A percentile compares a stretch with the other conserved stretches of the same genome.
These are phyloP conservation scores for Campaea margaritaria DNA, from an alignment of 2,888 invertebrate genomes.

Conservation along the genomic window DNA sequence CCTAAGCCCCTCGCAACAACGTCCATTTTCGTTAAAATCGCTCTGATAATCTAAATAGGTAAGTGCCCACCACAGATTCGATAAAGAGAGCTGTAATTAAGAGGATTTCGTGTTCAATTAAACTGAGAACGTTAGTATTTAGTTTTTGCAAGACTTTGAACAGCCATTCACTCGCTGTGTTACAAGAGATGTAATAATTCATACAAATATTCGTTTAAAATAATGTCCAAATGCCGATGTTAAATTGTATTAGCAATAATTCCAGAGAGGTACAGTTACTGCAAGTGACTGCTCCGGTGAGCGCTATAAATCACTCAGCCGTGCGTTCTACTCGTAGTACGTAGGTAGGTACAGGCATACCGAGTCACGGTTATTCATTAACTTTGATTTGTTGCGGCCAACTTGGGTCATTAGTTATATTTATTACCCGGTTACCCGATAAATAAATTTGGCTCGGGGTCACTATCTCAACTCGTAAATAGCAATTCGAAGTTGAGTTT, in stretches of 20 bases:
- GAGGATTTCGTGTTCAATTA: not conserved
- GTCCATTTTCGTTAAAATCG: not conserved
- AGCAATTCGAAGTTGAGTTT: constrained; percentile 1
- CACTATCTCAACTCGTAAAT: constrained; percentile 27
- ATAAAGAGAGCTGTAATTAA: not conserved
- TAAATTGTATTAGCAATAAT: not conserved
- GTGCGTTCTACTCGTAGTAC: not conserved
- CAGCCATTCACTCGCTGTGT: too few relatives aligned
- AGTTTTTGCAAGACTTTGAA: too few relatives aligned
- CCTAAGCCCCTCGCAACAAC: not conserved
- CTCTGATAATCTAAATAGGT: not conserved
- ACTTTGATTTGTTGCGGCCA: constrained; percentile 40
- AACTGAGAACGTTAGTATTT: too few relatives aligned
- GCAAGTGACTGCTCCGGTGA: constrained; percentile 2
- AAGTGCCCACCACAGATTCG: not conserved
- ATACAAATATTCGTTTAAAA: not conserved
- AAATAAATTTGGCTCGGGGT: constrained; percentile 37
- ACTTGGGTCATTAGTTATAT: constrained; percentile 40
- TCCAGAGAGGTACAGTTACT: not conserved
- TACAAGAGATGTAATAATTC: not conserved
- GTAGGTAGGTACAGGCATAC: constrained; percentile 3
- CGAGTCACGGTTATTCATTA: constrained; percentile 42
- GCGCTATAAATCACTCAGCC: constrained; percentile 18
- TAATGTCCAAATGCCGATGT: constrained; percentile 3
- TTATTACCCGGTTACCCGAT: constrained; percentile 36